Evolutionary conservation across 2,888 invertebrate species (phyloP).

Genomic region (Eurytoma californica): DNA sequence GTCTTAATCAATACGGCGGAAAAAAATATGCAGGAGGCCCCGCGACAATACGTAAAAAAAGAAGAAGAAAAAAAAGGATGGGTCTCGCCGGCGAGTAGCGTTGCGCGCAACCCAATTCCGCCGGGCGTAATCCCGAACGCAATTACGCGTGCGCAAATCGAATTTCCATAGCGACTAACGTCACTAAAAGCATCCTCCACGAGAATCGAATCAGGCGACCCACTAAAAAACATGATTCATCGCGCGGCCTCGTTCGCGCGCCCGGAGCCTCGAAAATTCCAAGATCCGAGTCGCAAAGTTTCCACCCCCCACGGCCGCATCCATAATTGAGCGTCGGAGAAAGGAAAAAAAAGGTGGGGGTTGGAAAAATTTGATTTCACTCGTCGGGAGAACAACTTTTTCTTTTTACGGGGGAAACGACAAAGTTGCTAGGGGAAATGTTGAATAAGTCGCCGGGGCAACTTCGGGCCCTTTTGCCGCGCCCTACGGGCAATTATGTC

Average conservation of each 20-base stretch:
- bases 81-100: not conserved
- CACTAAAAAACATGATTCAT: no score
- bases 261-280: conserved; percentile 4
- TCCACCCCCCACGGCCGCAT: not conserved
- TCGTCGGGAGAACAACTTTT: not conserved
- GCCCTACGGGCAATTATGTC: conserved; percentile 1
- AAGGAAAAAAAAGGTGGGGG: not conserved
- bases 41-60: no score
- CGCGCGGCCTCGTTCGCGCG: no score
- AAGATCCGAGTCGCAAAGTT: not conserved
- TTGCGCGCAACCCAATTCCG: not conserved
- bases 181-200: conserved; percentile 12
- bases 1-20: no score
- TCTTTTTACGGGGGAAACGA: not conserved
- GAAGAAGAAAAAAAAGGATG: not conserved
- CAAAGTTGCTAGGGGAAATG: not conserved
- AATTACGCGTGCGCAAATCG: not conserved
- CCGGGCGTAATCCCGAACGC: not conserved
- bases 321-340: not conserved
- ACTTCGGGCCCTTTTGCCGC: not conserved
- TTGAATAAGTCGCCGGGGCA: conserved; percentile 4
- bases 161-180: conserved; percentile 6
- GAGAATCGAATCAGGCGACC: not conserved
- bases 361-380: conserved; percentile 19
- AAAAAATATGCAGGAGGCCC: no score